Evolutionary conservation across 2,888 invertebrate genomes (phyloP).

Genomic region (Nesidiocoris tenuis): DNA sequence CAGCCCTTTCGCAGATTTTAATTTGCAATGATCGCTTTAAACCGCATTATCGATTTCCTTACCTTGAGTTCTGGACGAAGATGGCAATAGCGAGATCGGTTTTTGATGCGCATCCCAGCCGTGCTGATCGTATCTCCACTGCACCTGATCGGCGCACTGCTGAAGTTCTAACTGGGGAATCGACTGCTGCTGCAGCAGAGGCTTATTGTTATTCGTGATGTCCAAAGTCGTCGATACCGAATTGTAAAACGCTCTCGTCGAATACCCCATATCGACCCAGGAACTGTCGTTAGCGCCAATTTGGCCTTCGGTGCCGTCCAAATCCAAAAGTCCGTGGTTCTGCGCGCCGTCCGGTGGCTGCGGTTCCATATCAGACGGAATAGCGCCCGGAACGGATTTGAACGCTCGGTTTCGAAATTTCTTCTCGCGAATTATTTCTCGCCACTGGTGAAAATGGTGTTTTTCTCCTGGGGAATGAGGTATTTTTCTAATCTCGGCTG

Average conservation of each 20-base stretch:
- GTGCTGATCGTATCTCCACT: conserved; percentile 36
- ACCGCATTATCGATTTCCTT: too few relatives aligned
- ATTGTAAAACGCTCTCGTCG: conserved; percentile 36
- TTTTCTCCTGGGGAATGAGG: neutral
- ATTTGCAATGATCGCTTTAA: too few relatives aligned
- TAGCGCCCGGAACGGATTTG: neutral
- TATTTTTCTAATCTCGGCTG: neutral
- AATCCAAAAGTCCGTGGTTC: conserved; percentile 2
- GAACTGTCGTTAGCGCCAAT: neutral
- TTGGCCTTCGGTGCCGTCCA: conserved; percentile 6
- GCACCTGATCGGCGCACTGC: neutral
- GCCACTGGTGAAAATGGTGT: too few relatives aligned
- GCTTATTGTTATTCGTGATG: conserved; percentile 42
- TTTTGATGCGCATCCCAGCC: conserved; percentile 24
- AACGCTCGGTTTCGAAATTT: too few relatives aligned
- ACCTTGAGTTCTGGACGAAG: conserved; percentile 32
- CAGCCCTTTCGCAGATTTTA: too few relatives aligned
- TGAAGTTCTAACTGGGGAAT: neutral
- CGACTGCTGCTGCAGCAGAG: conserved; percentile 5
- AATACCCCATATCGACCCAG: conserved; percentile 33
- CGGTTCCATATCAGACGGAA: conserved; percentile 17
- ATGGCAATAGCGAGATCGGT: neutral
- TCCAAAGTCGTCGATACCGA: conserved; percentile 31
- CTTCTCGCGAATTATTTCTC: too few relatives aligned
- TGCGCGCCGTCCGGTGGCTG: conserved; percentile 13